Conservation (phyloP, 2,888 invertebrate species). For the Tethea ocularis region DNA sequence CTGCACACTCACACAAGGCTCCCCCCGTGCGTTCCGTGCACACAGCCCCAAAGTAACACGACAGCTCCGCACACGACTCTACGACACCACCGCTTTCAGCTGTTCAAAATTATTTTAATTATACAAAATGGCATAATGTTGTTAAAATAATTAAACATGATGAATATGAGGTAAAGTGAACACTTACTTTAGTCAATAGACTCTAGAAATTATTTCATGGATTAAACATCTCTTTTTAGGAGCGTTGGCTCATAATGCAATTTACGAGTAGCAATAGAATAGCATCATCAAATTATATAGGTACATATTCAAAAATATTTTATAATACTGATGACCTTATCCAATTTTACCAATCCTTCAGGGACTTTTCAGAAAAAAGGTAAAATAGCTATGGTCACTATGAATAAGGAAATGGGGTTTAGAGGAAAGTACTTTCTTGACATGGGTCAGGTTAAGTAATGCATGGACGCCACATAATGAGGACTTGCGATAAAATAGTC, state of each 20-base stretch:
- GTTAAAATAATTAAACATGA: neutral
- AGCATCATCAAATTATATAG: too few relatives aligned
- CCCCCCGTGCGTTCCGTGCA: conserved; percentile 89
- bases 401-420: conserved; percentile 10
- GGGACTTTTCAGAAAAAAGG: conserved; percentile 8
- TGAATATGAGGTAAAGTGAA: too few relatives aligned
- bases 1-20: conserved; percentile 90
- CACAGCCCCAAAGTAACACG: conserved; percentile 92
- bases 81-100: conserved; percentile 87
- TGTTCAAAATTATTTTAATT: conserved; percentile 43
- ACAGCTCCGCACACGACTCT: conserved; percentile 88
- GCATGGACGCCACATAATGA: conserved; percentile 9
- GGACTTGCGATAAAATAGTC: conserved; percentile 9
- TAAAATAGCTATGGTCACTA: conserved; percentile 9
- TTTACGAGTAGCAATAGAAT: neutral
- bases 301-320: neutral
- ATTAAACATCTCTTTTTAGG: neutral
- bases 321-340: conserved; percentile 5
- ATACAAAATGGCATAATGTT: neutral
- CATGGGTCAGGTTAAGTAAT: conserved; percentile 21
- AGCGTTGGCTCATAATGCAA: neutral
- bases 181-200: neutral
- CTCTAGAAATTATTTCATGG: neutral
- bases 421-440: conserved; percentile 21
- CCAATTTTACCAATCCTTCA: conserved; percentile 1